Conservation (phyloP, 2,888 invertebrate species). For the Frankliniella fusca region DNA sequence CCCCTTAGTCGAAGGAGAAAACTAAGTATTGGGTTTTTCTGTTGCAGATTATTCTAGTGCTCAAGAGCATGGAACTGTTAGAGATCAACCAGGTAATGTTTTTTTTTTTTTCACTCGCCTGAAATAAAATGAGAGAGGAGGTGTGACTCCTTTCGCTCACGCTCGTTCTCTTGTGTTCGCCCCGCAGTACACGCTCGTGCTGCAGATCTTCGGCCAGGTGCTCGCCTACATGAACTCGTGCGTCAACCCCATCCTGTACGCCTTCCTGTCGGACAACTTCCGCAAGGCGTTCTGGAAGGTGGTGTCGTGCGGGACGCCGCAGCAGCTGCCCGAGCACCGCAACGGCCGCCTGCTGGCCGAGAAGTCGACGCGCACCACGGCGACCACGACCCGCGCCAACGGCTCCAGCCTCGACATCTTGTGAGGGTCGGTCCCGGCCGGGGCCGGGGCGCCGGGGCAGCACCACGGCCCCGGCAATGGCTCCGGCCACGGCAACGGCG, state of each 20-base stretch:
- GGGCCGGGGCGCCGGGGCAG: background rate
- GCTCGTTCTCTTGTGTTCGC: too few relatives aligned
- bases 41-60: constrained; percentile 68
- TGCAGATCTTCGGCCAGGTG: constrained; percentile 74
- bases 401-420: constrained; percentile 35
- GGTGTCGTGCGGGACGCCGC: constrained; percentile 51
- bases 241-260: constrained; percentile 91
- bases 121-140: too few relatives aligned
- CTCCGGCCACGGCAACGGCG: background rate
- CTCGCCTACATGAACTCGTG: constrained; percentile 91
- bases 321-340: constrained; percentile 29
- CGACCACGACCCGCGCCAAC: constrained; percentile 34
- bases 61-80: constrained; percentile 70
- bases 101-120: too few relatives aligned
- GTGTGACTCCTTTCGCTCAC: too few relatives aligned
- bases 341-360: constrained; percentile 39
- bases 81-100: constrained; percentile 55
- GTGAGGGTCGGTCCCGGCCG: constrained; percentile 33
- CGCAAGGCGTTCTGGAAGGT: constrained; percentile 79
- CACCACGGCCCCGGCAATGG: background rate
- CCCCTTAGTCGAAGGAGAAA: too few relatives aligned
- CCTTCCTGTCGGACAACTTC: constrained; percentile 91
- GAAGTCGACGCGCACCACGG: constrained; percentile 40
- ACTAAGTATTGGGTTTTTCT: background rate
- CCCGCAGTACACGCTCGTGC: constrained; percentile 57